Percentiles rank a stretch among this genome's conserved stretches.
phyloP scores from a whole-genome alignment of 2,113 vertebrate genomes.

The Chauna torquata region DNA sequence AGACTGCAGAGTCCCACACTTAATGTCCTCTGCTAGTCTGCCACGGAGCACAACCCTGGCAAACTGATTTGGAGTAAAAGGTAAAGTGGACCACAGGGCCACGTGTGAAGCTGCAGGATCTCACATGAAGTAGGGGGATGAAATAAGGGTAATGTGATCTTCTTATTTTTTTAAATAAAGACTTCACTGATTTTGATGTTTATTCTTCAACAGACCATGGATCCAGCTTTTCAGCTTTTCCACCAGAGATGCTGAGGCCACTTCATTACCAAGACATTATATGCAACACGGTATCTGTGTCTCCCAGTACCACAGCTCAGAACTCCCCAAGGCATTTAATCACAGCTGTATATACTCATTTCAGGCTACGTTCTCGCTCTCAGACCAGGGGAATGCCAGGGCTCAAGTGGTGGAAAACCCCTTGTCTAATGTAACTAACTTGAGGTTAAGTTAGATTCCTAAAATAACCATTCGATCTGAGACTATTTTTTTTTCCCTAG shows the following conservation, averaged over 20 bases:
- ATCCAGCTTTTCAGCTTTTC: neutral
- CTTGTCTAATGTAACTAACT: constrained; percentile 2
- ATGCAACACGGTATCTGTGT: neutral
- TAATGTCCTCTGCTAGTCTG: neutral
- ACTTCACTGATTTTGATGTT: neutral
- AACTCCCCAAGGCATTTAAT: constrained; percentile 31
- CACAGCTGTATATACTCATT: constrained; percentile 16
- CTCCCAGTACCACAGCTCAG: neutral
- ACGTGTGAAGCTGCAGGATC: neutral
- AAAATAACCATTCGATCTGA: constrained; percentile 20
- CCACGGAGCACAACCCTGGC: neutral
- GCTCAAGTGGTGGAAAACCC: neutral
- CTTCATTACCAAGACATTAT: neutral
- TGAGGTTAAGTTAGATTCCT: constrained; percentile 31
- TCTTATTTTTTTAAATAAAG: neutral
- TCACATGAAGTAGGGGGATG: neutral
- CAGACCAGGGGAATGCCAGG: neutral
- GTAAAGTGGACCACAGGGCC: neutral
- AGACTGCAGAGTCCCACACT: neutral
- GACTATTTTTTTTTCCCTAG: neutral
- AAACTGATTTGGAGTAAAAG: neutral
- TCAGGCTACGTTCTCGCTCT: neutral
- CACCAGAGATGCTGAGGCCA: neutral
- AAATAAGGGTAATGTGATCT: neutral
- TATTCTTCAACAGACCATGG: neutral